phyloP scores from a whole-genome alignment of 1,140 invertebrate species.

The Grapholita molesta region DNA sequence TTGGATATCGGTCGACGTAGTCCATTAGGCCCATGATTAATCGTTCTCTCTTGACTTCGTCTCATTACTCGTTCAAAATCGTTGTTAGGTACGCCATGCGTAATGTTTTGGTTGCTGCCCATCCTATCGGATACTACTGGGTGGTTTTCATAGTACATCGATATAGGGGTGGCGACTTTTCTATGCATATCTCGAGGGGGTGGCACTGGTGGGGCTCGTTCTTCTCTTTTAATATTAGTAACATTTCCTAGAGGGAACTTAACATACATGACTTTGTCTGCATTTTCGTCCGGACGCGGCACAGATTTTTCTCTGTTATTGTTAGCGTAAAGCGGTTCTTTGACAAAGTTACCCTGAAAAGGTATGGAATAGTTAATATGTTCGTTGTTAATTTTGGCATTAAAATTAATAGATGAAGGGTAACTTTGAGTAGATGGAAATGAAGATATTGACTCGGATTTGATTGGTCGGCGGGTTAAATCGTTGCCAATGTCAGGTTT shows the following conservation, averaged over 20 bases:
- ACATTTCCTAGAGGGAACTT: conserved; percentile 76
- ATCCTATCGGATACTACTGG: conserved; percentile 45
- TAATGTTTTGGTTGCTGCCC: conserved; percentile 38
- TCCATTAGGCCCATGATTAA: conserved; percentile 51
- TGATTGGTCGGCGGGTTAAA: conserved; percentile 52
- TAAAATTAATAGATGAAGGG: conserved; percentile 76
- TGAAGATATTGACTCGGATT: conserved; percentile 74
- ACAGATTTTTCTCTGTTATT: conserved; percentile 58
- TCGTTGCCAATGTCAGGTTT: conserved; percentile 52
- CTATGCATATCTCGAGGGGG: conserved; percentile 84
- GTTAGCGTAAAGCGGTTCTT: conserved; percentile 55
- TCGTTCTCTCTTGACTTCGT: conserved; percentile 64
- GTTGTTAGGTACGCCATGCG: conserved; percentile 66
- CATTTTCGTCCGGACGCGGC: conserved; percentile 57
- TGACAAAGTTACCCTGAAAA: conserved; percentile 61
- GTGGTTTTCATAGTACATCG: conserved; percentile 76
- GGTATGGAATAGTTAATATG: conserved; percentile 75
- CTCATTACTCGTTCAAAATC: conserved; percentile 73
- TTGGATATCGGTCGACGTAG: conserved; percentile 73
- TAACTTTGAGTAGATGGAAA: conserved; percentile 75
- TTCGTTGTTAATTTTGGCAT: conserved; percentile 76
- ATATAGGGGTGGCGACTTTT: conserved; percentile 73
- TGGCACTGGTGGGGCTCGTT: conserved; percentile 81
- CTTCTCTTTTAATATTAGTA: conserved; percentile 61
- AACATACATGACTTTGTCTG: conserved; percentile 70